Conservation (phyloP, 1,140 invertebrate genomes). For the Drosophila sproati region DNA sequence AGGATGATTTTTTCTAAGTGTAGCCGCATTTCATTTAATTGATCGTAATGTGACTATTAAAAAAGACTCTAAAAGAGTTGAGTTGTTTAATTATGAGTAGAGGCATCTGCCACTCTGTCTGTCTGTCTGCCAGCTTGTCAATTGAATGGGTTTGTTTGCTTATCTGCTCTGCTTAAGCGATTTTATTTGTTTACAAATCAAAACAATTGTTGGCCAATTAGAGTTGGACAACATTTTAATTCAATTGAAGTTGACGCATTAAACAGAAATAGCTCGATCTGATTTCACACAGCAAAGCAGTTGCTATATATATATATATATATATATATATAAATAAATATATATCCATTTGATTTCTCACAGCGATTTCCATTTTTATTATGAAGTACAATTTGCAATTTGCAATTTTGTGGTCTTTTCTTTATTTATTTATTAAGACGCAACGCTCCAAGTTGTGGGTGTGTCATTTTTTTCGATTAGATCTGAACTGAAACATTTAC, state of each 20-base stretch:
- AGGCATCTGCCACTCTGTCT: slow-evolving; percentile 33
- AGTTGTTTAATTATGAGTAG: slow-evolving; percentile 54
- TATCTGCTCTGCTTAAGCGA: slow-evolving; percentile 35
- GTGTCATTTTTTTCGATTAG: slow-evolving; percentile 55
- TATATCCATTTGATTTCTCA: too few species aligned
- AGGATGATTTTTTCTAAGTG: neutral
- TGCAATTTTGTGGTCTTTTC: slow-evolving; percentile 14
- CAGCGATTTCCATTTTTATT: too few species aligned
- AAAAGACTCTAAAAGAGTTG: slow-evolving; percentile 34
- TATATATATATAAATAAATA: too few species aligned
- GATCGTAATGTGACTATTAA: slow-evolving; percentile 53
- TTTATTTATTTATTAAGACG: neutral
- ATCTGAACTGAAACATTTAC: slow-evolving; percentile 46
- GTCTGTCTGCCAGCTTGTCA: neutral
- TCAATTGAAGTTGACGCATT: slow-evolving; percentile 24
- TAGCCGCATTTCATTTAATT: slow-evolving; percentile 73
- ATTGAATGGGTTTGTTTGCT: slow-evolving; percentile 33
- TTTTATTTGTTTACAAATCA: slow-evolving; percentile 66
- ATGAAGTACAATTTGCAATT: slow-evolving; percentile 37
- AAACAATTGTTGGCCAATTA: slow-evolving; percentile 63
- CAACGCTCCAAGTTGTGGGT: slow-evolving; percentile 37
- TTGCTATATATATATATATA: too few species aligned
- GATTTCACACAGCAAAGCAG: too few species aligned
- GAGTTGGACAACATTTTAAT: slow-evolving; percentile 36
- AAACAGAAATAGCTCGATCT: neutral